Base-by-base conservation (phyloP, 2,888 invertebrate genomes). In the Cheilosia urbana region DNA sequence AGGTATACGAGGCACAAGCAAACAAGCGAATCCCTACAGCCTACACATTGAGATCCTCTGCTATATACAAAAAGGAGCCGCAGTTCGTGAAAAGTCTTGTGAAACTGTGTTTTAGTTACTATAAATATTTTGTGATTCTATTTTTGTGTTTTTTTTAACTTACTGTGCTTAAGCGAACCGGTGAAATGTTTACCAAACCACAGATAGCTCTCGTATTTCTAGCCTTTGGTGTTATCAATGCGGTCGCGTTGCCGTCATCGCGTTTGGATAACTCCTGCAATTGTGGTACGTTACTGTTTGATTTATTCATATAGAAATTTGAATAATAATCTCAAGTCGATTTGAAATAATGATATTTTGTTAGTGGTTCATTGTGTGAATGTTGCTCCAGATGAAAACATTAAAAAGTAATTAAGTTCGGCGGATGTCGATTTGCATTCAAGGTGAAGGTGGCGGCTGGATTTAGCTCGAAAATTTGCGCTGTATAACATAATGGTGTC, bases 241-340 rank as follows among this genome's bases (percentile, higher is more conserved):
- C 40, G 45, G 13, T 65, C 57, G 84, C 87, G 71, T 45, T 81
- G 49, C 87, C 87, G 51, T 79, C 88, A 73, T 87, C 75, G 47
- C 80, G 88, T 68, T 72, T 71, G 55, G 77, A 51, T 34, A 85
- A 85, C 47, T 63, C 87, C 55, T 88, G 88, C 75, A 84, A 85
- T 85, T 88, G 88, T 85, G 88, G 88, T 88, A 87, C 72, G 87
- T 87, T 73, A 47, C 21, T 34, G 17, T 24, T 51, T 15, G 15
- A 19, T 60, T 65, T 55, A 45, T 4, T 27, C 37, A 40, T 27
- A 27, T 45, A 68, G 60, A 58, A 72, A 73, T 87, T 73, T 65
- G 40, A 87, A 82, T 80, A 68, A 71, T 72, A 30, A 76, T 76
- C 71, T 71, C 58, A 65, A 49, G 63, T 69, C 24, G 57, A 66